Percentiles rank a stretch among this genome's conserved stretches.
Evolutionary conservation across 2,888 invertebrate species (phyloP).

Genomic region (Odontocolon sp.): DNA sequence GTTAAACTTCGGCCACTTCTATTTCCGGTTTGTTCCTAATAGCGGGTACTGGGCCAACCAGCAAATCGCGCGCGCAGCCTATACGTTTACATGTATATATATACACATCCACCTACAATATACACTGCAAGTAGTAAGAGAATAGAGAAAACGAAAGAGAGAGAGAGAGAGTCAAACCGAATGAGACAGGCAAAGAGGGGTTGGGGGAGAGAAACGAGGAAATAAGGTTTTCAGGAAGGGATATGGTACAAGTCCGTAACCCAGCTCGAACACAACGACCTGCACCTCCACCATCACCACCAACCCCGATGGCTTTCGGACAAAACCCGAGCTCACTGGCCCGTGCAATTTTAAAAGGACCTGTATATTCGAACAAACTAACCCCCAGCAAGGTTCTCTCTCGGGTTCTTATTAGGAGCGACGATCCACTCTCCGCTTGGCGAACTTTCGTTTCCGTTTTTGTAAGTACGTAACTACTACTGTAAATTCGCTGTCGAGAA

Average conservation of each 20-base stretch:
- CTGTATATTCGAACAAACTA: conserved; percentile 37
- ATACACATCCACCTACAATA: neutral
- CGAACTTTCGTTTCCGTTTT: conserved; percentile 27
- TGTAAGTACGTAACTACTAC: conserved; percentile 35
- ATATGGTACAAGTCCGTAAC: conserved; percentile 2
- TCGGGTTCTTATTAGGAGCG: conserved; percentile 40
- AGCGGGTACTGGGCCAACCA: conserved; percentile 59
- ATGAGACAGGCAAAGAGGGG: neutral
- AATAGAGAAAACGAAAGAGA: neutral
- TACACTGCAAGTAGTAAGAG: neutral
- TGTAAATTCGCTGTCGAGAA: neutral
- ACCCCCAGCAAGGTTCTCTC: conserved; percentile 1
- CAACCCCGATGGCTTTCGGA: conserved; percentile 3
- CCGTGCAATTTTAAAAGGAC: conserved; percentile 42
- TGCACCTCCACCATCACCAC: neutral
- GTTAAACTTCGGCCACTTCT: conserved; percentile 76
- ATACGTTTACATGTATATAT: too few relatives aligned
- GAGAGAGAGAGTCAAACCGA: neutral
- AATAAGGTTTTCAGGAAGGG: conserved; percentile 19
- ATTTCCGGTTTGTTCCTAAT: conserved; percentile 74
- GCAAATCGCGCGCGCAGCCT: conserved; percentile 26
- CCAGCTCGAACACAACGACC: conserved; percentile 5
- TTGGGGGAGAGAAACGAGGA: neutral
- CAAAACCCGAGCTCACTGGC: conserved; percentile 19
- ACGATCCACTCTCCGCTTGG: conserved; percentile 42